Evolutionary conservation across 2,113 vertebrate species (phyloP).

Genomic region (Psettodes erumei): DNA sequence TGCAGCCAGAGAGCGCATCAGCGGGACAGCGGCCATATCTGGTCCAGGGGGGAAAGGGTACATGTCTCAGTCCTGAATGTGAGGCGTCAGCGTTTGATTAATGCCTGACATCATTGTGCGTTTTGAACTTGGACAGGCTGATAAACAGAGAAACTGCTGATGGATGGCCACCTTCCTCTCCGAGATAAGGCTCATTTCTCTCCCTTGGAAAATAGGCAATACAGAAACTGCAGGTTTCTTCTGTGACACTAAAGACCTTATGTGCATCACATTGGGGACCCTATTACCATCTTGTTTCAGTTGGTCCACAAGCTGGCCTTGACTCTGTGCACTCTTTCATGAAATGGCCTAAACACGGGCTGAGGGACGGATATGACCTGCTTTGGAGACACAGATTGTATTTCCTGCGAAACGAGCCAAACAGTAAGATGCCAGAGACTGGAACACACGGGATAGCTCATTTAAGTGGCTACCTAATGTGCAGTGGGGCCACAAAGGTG

Average conservation of each 20-base stretch:
- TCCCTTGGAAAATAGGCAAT: conserved; percentile 47
- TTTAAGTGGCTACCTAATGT: conserved; percentile 37
- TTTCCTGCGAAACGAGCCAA: conserved; percentile 25
- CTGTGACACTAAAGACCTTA: conserved; percentile 65
- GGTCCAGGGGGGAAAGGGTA: conserved; percentile 56
- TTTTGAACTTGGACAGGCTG: conserved; percentile 67
- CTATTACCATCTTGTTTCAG: conserved; percentile 36
- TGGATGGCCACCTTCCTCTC: conserved; percentile 74
- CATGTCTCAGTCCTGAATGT: conserved; percentile 64
- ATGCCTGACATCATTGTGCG: conserved; percentile 75
- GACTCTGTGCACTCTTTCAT: conserved; percentile 24
- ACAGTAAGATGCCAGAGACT: conserved; percentile 11
- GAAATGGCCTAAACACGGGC: conserved; percentile 12
- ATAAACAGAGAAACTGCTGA: conserved; percentile 79
- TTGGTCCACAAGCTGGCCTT: conserved; percentile 29
- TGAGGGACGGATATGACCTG: neutral
- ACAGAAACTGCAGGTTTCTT: conserved; percentile 61
- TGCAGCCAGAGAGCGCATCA: conserved; percentile 33
- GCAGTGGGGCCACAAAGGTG: conserved; percentile 16
- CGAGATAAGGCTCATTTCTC: conserved; percentile 77
- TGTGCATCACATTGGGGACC: conserved; percentile 52
- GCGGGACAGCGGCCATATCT: conserved; percentile 40
- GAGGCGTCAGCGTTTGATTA: conserved; percentile 79
- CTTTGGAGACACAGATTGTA: neutral
- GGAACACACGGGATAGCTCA: conserved; percentile 22